Evolutionary conservation across 2,888 invertebrate genomes (phyloP), one percentile per base, ranked within the genome.

Genomic region (Drosophila hamatofila): DNA sequence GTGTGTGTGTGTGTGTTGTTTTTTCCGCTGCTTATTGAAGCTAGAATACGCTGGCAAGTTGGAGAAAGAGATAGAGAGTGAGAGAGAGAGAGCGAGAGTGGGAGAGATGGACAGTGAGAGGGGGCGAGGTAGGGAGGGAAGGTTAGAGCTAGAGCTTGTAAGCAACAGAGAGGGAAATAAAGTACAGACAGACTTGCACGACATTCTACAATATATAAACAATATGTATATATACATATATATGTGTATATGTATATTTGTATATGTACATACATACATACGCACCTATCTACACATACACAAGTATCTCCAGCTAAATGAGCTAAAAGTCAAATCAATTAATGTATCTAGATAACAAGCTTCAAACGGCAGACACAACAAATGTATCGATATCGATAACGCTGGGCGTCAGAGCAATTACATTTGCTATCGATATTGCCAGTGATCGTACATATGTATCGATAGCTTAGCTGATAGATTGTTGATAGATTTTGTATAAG

Each of bases 1-100:
- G 46, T 48, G 27, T 46, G 46, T 46, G 44, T 44, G 46, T 62
- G 14, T 46, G 44, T 68, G 44, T 48, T 33, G 21, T 64, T 55
- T 54, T 46, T 30, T 48, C 33, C 61, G 55, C 60, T 70, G 69
- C 30, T 42, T 74, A 66, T 74, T 81, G 55, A 81, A 79, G 82
- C 81, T 65, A 63, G 59, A 72, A 72, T 41, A 55, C 35, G 41
- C 44, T 62, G 41, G 42, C 4, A 48, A 48, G 5, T 48, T 27
- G 48, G n/a, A 49, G 49, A 30, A 42, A 30, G 30, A 41, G 5
- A 30, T 23, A 27, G 16, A 35, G 37, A 0, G 39, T 46, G 23
- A 44, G 35, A 46, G n/a, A 23, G 44, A 44, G n/a, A 18, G 25
- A 37, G 33, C 14, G 21, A 21, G 37, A 33, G 11, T 1, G 18